A percentile compares a stretch with the other conserved stretches of the same genome.
Conservation (phyloP, 2,888 invertebrate genomes). For the Clitarchus hookeri region DNA sequence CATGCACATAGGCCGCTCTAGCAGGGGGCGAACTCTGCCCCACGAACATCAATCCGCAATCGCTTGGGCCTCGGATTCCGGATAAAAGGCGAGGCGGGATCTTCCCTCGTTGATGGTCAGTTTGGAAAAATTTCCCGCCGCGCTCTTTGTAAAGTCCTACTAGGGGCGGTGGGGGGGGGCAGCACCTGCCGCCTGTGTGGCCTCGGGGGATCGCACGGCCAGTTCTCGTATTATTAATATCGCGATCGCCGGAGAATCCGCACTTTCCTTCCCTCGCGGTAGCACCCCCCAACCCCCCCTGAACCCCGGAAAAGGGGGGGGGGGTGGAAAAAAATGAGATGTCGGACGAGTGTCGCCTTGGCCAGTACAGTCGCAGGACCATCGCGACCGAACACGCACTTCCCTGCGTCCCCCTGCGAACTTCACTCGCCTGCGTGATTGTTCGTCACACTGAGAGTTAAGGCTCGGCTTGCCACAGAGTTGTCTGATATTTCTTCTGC, state of each 20-base stretch:
- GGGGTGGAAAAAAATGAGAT: background rate
- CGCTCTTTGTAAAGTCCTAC: constrained; percentile 25
- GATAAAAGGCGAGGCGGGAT: background rate
- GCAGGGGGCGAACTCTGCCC: background rate
- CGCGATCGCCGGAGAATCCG: constrained; percentile 15
- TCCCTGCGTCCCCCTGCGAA: too few species aligned
- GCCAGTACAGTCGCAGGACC: background rate
- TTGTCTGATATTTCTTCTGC: too few species aligned
- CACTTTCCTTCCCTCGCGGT: background rate
- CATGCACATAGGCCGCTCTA: background rate
- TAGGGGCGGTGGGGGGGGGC: background rate
- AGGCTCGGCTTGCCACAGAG: too few species aligned
- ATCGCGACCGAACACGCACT: background rate
- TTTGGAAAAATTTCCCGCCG: background rate
- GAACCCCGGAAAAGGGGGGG: too few species aligned
- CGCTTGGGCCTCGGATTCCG: background rate
- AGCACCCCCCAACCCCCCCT: too few species aligned
- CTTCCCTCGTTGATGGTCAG: constrained; percentile 11
- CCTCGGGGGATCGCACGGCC: background rate
- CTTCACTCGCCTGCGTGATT: too few species aligned
- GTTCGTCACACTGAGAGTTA: too few species aligned
- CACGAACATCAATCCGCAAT: constrained; percentile 16
- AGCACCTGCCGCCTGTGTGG: background rate
- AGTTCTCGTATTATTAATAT: constrained; percentile 26
- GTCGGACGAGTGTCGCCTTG: background rate